phyloP scores from a whole-genome alignment of 2,888 invertebrate genomes.

The Catotricha subobsoleta region DNA sequence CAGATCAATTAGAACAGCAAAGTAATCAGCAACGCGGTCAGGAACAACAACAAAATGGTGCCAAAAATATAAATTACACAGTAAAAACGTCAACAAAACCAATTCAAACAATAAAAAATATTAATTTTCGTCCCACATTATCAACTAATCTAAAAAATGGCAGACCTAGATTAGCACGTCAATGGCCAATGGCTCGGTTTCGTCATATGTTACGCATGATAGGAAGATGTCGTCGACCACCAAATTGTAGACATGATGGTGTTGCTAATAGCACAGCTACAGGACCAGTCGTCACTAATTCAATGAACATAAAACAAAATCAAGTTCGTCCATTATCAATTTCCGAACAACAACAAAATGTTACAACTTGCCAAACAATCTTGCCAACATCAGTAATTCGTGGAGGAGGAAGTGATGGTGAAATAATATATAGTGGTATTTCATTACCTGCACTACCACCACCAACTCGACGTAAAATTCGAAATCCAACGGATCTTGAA shows the following conservation, averaged over 20 bases:
- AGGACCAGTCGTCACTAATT: neutral
- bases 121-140: neutral
- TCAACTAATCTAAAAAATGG: neutral
- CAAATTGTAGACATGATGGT: no score
- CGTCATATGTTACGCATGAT: constrained; percentile 27
- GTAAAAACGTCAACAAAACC: constrained; percentile 10
- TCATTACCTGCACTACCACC: constrained; percentile 30
- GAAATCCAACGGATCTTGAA: constrained; percentile 32
- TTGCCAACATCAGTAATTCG: constrained; percentile 20
- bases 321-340: constrained; percentile 25
- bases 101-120: neutral
- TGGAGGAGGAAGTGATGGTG: constrained; percentile 12
- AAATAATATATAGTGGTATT: constrained; percentile 12
- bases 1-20: neutral
- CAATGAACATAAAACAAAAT: constrained; percentile 22
- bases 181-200: constrained; percentile 22
- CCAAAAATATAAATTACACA: constrained; percentile 17
- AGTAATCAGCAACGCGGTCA: neutral
- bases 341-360: constrained; percentile 7
- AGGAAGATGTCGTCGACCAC: constrained; percentile 25
- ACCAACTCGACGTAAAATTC: constrained; percentile 31
- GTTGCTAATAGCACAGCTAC: constrained; percentile 1
- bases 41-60: constrained; percentile 14
- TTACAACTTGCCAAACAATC: constrained; percentile 4
- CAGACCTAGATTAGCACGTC: constrained; percentile 16